Conservation (phyloP, 92 coral and sea anemone species). For the Zoanthus sociatus region DNA sequence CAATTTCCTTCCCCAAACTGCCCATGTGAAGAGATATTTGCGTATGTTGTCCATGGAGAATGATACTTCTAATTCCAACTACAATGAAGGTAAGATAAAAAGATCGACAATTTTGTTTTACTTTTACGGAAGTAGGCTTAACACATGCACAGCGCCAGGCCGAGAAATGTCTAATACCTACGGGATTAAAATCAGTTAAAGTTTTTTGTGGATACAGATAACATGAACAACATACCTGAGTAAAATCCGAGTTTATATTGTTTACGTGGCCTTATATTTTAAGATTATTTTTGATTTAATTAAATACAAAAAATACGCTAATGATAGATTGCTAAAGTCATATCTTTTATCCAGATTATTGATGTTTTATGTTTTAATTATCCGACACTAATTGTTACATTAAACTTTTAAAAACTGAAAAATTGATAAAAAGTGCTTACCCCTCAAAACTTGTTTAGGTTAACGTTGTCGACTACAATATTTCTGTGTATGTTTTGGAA, state of each 20-base stretch:
- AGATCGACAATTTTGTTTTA: not conserved
- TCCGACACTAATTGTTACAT: too few relatives aligned
- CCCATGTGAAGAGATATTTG: not conserved
- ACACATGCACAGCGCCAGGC: too few relatives aligned
- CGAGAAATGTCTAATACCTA: not conserved
- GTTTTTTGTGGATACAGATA: not conserved
- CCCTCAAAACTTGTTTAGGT: too few relatives aligned
- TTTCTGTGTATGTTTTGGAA: too few relatives aligned
- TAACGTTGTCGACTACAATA: too few relatives aligned
- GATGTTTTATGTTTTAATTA: too few relatives aligned
- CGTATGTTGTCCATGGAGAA: conserved; percentile 24
- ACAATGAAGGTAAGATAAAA: conserved; percentile 30
- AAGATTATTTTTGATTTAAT: not conserved
- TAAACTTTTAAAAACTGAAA: too few relatives aligned
- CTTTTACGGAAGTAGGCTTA: too few relatives aligned
- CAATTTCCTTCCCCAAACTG: not conserved
- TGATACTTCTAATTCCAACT: conserved; percentile 21
- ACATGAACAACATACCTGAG: not conserved
- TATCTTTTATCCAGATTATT: too few relatives aligned
- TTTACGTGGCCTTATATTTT: not conserved
- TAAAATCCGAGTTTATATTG: not conserved
- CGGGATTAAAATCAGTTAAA: not conserved
- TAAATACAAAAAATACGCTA: not conserved
- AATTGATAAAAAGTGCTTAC: too few relatives aligned
- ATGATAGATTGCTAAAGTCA: not conserved